These are phyloP conservation scores for Hirtodrosophila alboralis DNA, from an alignment of 2,888 invertebrate genomes.

Conservation along the genomic window DNA sequence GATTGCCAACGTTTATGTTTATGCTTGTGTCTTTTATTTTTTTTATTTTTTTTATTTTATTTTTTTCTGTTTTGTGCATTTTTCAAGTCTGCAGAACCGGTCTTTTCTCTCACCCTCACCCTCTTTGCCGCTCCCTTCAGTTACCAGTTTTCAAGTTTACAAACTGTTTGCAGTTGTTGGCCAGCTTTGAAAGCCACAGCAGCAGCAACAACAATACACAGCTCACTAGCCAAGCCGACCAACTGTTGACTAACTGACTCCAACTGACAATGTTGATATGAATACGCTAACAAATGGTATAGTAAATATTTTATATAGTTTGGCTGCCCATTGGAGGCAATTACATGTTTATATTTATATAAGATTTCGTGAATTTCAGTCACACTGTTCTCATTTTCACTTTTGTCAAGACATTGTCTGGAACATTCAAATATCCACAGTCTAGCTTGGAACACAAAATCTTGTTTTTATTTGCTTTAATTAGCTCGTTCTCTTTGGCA, in stretches of 20 bases:
- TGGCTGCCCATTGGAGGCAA: too few relatives aligned
- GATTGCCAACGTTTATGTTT: conserved; percentile 74
- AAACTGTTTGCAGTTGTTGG: conserved; percentile 51
- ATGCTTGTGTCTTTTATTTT: conserved; percentile 44
- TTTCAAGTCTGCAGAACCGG: conserved; percentile 66
- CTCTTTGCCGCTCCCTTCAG: not conserved
- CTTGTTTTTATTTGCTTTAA: too few relatives aligned
- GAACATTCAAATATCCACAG: too few relatives aligned
- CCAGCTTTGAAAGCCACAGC: conserved; percentile 44
- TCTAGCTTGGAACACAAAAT: too few relatives aligned
- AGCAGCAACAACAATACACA: conserved; percentile 32
- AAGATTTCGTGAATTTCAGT: too few relatives aligned
- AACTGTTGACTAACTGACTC: conserved; percentile 62
- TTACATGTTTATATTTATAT: too few relatives aligned
- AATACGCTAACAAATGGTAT: conserved; percentile 15
- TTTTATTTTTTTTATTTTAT: conserved; percentile 66
- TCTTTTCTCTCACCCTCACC: conserved; percentile 24
- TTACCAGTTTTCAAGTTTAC: too few relatives aligned
- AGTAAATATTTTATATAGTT: not conserved
- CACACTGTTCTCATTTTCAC: too few relatives aligned
- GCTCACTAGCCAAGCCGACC: conserved; percentile 34
- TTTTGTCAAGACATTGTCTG: too few relatives aligned
- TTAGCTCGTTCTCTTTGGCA: too few relatives aligned
- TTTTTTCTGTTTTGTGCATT: conserved; percentile 64
- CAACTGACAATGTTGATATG: conserved; percentile 34